Conservation (phyloP, 2,888 invertebrate species). For the Danaus chrysippus region DNA sequence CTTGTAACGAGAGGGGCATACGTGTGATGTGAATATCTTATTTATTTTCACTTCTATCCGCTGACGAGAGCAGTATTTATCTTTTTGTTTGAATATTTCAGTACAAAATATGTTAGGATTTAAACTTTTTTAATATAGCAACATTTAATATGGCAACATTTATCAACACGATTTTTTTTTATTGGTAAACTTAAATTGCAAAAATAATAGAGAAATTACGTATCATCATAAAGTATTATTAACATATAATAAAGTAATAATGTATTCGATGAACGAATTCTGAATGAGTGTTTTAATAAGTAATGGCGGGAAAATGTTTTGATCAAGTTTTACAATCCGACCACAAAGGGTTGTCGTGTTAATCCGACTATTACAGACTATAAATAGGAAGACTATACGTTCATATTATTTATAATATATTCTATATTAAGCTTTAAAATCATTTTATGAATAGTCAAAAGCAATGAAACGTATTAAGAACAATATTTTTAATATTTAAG, state of each 20-base stretch:
- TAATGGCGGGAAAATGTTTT: constrained; percentile 64
- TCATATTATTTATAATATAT: not conserved
- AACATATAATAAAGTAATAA: constrained; percentile 32
- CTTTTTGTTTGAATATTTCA: not conserved
- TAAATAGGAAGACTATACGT: not conserved
- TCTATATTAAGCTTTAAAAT: too few species aligned
- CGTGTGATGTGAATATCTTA: constrained; percentile 71
- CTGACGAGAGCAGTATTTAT: constrained; percentile 19
- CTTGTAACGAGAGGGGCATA: constrained; percentile 66
- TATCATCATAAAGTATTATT: constrained; percentile 1
- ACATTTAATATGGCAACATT: not conserved
- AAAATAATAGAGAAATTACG: too few species aligned
- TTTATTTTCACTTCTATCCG: constrained; percentile 33
- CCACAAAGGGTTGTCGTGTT: constrained; percentile 74
- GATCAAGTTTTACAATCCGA: constrained; percentile 61
- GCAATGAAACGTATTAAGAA: too few species aligned
- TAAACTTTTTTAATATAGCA: too few species aligned
- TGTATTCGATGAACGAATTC: constrained; percentile 48
- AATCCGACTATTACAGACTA: constrained; percentile 68
- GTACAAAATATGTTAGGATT: too few species aligned
- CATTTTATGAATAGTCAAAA: too few species aligned
- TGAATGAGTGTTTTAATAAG: constrained; percentile 53
- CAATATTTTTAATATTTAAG: too few species aligned
- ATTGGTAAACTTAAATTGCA: not conserved
- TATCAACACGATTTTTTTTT: not conserved